These are phyloP conservation scores for Epinotia demarniana DNA, from an alignment of 2,888 invertebrate genomes.

Conservation along the genomic window DNA sequence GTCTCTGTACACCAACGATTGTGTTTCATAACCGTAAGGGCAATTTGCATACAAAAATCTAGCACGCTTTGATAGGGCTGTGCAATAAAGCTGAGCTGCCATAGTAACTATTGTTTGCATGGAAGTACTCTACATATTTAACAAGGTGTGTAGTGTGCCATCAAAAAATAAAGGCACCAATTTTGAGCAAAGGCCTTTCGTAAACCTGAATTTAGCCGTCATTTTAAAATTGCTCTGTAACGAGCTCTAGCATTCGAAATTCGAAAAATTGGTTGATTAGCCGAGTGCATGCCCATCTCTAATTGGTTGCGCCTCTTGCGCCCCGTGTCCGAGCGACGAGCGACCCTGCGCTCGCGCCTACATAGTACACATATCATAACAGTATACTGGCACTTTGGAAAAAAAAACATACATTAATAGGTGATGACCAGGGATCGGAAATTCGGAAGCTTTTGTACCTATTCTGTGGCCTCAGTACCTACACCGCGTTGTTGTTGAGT, in stretches of 20 bases:
- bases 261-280: slow-evolving; percentile 24
- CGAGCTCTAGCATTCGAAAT: slow-evolving; percentile 5
- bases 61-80: not conserved
- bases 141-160: too few species aligned
- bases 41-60: slow-evolving; percentile 5
- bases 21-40: not conserved
- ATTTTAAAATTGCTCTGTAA: not conserved
- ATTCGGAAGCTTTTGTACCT: too few species aligned
- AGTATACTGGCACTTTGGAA: not conserved
- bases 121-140: too few species aligned
- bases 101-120: too few species aligned
- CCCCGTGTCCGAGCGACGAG: slow-evolving; percentile 23
- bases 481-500: too few species aligned
- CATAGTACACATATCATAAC: not conserved
- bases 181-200: too few species aligned
- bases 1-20: not conserved
- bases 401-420: too few species aligned
- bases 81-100: too few species aligned
- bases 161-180: too few species aligned
- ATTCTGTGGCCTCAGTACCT: too few species aligned
- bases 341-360: slow-evolving; percentile 20
- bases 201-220: not conserved
- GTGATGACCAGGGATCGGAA: too few species aligned
- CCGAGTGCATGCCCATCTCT: slow-evolving; percentile 20
- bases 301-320: slow-evolving; percentile 29